phyloP scores from a whole-genome alignment of 2,888 invertebrate species.

The Tipula unca region DNA sequence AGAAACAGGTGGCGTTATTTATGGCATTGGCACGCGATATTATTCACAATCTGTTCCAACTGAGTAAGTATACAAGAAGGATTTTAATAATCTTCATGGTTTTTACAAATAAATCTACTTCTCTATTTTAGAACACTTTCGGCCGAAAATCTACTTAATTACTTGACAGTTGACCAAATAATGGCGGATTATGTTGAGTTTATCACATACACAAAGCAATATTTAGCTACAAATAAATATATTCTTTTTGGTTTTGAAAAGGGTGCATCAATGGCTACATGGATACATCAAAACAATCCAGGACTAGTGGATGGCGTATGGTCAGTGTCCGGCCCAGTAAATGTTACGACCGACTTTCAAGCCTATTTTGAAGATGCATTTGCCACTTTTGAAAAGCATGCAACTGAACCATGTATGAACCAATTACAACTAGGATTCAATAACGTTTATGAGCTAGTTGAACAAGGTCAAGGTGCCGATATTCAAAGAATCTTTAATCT shows the following conservation, averaged over 20 bases:
- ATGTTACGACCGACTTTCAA: neutral
- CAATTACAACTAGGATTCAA: neutral
- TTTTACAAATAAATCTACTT: neutral
- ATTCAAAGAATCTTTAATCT: neutral
- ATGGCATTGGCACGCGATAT: neutral
- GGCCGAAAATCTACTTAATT: neutral
- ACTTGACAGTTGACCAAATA: neutral
- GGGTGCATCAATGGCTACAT: neutral
- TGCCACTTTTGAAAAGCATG: neutral
- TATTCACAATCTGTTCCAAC: neutral
- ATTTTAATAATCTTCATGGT: neutral
- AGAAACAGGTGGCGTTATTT: neutral
- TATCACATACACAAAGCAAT: neutral
- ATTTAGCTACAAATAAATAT: neutral
- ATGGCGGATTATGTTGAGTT: neutral
- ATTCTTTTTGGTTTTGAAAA: neutral
- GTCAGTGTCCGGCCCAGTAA: neutral
- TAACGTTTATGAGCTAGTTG: neutral
- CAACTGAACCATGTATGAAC: neutral
- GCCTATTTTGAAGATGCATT: neutral
- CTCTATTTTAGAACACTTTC: neutral
- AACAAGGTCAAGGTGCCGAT: neutral
- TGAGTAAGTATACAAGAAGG: neutral
- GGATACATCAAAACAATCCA: neutral
- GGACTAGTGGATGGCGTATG: neutral